These are phyloP conservation scores for Andricus curvator DNA, from an alignment of 2,888 invertebrate genomes.

Conservation along the genomic window DNA sequence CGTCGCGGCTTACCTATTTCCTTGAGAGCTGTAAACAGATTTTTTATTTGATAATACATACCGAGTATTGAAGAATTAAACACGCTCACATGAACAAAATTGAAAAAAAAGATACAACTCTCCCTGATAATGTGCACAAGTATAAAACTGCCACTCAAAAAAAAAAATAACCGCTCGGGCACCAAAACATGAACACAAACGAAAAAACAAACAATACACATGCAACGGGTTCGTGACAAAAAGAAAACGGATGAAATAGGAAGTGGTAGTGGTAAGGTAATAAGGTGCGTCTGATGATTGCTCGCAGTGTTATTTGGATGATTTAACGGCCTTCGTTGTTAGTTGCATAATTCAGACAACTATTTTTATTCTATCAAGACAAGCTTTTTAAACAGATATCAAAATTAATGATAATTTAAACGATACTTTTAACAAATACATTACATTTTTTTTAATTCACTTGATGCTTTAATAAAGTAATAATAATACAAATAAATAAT, in stretches of 20 bases:
- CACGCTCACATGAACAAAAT: slow-evolving; percentile 63
- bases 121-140: slow-evolving; percentile 55
- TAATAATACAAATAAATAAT: background rate
- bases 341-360: slow-evolving; percentile 22
- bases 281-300: slow-evolving; percentile 53
- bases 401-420: background rate
- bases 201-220: slow-evolving; percentile 70
- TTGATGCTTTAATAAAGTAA: background rate
- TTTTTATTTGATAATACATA: slow-evolving; percentile 70
- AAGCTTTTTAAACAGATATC: slow-evolving; percentile 15
- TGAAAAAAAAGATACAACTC: slow-evolving; percentile 42
- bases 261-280: slow-evolving; percentile 70
- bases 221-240: slow-evolving; percentile 63
- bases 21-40: slow-evolving; percentile 77
- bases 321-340: slow-evolving; percentile 21
- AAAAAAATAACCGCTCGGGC: slow-evolving; percentile 57
- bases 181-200: slow-evolving; percentile 63
- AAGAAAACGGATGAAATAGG: slow-evolving; percentile 59
- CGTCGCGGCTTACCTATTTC: slow-evolving; percentile 77
- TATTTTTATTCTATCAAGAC: background rate
- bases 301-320: slow-evolving; percentile 37
- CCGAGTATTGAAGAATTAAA: slow-evolving; percentile 57
- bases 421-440: background rate
- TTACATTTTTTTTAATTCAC: background rate
- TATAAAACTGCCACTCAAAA: slow-evolving; percentile 57